Evolutionary conservation across 2,888 invertebrate species (phyloP), one percentile per base, ranked within the genome.

Genomic region (Hypomecis punctinalis): DNA sequence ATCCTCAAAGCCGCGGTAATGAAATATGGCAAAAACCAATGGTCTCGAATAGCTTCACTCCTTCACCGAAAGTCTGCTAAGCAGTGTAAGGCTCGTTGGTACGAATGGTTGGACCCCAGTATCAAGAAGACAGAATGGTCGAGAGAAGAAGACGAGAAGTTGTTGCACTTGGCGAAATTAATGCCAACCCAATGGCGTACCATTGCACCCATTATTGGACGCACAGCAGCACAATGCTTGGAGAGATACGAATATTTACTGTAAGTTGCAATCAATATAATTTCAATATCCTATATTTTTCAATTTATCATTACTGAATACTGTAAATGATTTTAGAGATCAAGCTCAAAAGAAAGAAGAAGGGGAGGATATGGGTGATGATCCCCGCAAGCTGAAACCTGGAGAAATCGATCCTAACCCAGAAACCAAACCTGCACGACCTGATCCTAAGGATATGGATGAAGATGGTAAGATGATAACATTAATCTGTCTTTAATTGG

Each of bases 21-120:
- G 99, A 99, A 99, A 96, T 99, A 99, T 97, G 99, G 99, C 76
- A 99, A 99, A 94, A 99, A 99, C 86, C 99, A 99, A 86, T 99
- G 99, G 99, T 98, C 99, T 60, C 97, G 99, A 82, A 99, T 99
- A 86, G 99, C 99, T 36, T 99, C 99, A 0, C 89, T 99, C 64
- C 93, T 99, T 39, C 99, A 99, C 86, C 95, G 99, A 78, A 99
- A 99, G 88, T 99, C 99, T 0, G 99, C 99, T 0, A 99, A 99
- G 86, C 99, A 99, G 87, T 99, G 99, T 91, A 99, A 99, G 89
- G 99, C 99, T 13, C 95, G 99, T 74, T 99, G 99, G 99, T 99
- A 98, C 87, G 99, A 99, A 83, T 99, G 99, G 99, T 90, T 99
- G 73, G 99, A 99, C 91, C 99, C 99, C 0, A 98, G 99, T 85